Percentiles rank a stretch among this genome's conserved stretches.
Conservation (phyloP, 2,888 invertebrate genomes). For the Drosophila emarginata region DNA sequence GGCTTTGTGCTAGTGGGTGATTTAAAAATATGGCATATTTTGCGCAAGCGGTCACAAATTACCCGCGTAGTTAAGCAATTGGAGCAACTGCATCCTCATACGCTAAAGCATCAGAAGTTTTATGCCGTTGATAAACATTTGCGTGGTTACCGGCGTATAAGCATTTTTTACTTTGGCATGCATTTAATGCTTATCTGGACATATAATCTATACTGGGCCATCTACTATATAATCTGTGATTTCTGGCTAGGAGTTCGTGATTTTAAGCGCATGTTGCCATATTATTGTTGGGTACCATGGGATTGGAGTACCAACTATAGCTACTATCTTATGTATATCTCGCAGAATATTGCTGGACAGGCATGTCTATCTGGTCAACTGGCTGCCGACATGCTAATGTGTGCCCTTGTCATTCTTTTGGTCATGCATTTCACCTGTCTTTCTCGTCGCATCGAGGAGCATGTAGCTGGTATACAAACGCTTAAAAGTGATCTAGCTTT, state of each 20-base stretch:
- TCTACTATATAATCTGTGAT: conserved; percentile 66
- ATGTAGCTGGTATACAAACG: conserved; percentile 40
- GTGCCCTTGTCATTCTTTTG: conserved; percentile 72
- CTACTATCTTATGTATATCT: conserved; percentile 66
- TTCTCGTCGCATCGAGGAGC: conserved; percentile 47
- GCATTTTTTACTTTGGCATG: conserved; percentile 63
- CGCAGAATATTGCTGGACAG: conserved; percentile 70
- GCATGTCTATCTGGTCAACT: conserved; percentile 70
- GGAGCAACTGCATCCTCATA: conserved; percentile 63
- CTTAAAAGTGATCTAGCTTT: conserved; percentile 46
- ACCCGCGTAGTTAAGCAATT: conserved; percentile 62
- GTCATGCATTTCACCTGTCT: conserved; percentile 79
- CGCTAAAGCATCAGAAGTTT: conserved; percentile 36
- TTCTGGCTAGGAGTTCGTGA: conserved; percentile 49
- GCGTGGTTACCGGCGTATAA: conserved; percentile 48
- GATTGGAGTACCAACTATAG: conserved; percentile 64
- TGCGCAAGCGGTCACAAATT: conserved; percentile 54
- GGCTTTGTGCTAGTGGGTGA: conserved; percentile 71
- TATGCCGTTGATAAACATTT: conserved; percentile 44
- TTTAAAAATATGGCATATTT: conserved; percentile 73
- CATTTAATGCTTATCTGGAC: conserved; percentile 73
- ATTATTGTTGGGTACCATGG: conserved; percentile 73
- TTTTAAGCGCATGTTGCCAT: conserved; percentile 66
- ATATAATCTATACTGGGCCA: conserved; percentile 73
- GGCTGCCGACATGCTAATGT: conserved; percentile 77